Percentiles rank a stretch among this genome's conserved stretches.
phyloP scores from a whole-genome alignment of 2,113 vertebrate genomes.

The Toxotes chatareus region DNA sequence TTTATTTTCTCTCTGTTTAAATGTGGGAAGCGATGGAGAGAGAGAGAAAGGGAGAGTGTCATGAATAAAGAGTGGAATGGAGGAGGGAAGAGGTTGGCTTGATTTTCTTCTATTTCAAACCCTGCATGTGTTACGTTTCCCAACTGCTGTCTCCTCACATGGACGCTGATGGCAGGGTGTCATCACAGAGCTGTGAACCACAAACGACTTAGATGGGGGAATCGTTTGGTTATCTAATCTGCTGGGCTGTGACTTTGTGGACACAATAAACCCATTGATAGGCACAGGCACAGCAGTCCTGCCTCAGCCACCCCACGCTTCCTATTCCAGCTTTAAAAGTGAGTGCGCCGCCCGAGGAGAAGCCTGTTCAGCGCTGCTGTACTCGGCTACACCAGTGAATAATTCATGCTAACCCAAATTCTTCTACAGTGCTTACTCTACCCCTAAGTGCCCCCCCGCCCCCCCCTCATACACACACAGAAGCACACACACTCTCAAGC shows the following conservation, averaged over 20 bases:
- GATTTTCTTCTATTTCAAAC: slow-evolving; percentile 27
- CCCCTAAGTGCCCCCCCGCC: slow-evolving; percentile 60
- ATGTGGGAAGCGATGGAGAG: slow-evolving; percentile 22
- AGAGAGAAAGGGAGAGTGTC: neutral
- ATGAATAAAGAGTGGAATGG: neutral
- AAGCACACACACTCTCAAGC: slow-evolving; percentile 41
- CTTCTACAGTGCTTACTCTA: slow-evolving; percentile 62
- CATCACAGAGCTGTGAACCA: neutral
- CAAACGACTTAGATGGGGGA: slow-evolving; percentile 18
- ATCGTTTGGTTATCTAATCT: slow-evolving; percentile 55
- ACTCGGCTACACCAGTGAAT: slow-evolving; percentile 69
- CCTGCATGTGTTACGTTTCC: neutral
- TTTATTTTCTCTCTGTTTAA: slow-evolving; percentile 53
- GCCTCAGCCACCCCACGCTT: slow-evolving; percentile 21
- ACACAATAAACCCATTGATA: slow-evolving; percentile 52
- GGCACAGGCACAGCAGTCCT: neutral
- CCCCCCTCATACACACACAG: slow-evolving; percentile 33
- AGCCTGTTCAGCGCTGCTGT: slow-evolving; percentile 13
- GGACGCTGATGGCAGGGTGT: slow-evolving; percentile 10
- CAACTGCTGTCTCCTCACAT: slow-evolving; percentile 2
- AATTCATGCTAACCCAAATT: slow-evolving; percentile 82
- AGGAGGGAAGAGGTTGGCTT: slow-evolving; percentile 5
- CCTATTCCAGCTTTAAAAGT: slow-evolving; percentile 43
- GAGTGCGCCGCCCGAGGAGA: slow-evolving; percentile 46
- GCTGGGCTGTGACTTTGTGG: slow-evolving; percentile 44